Evolutionary conservation across 2,888 invertebrate species (phyloP), one percentile per base, ranked within the genome.

Genomic region (Octonoba sinensis): DNA sequence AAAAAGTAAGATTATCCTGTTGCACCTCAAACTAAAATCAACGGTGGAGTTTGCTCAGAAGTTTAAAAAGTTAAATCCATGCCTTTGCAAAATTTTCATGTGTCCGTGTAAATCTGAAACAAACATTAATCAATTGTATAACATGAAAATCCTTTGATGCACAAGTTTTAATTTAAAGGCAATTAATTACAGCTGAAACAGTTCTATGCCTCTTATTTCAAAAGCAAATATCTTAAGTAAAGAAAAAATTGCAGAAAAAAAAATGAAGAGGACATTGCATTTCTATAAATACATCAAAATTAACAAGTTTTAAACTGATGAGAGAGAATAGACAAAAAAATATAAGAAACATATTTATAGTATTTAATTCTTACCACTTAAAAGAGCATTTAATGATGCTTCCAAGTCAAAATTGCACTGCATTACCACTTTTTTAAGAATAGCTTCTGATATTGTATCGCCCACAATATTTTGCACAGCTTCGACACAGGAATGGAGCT

Each of bases 401-500:
- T 93, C 92, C 56, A 92, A 90, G 88, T 95, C 92, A 88, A 93
- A 96, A 84, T 93, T 91, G 85, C 93, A 90, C 77, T 91, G 91
- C 77, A 96, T 89, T 46, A 95, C 92, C 60, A 93, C 92, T 85
- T 93, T 92, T 22, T 93, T 91, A 70, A 97, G 90, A 69, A 92
- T 90, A 84, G 92, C 91, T 86, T 95, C 94, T 0, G 95, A 91
- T 13, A 93, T 89, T 0, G 93, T 90, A 72, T 95, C 93, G 6
- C 95, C 96, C 67, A 96, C 90, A 11, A 95, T 92, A 87, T 93
- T 93, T 79, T 93, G 92, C 49, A 97, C 91, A 87, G 93, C 93
- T 86, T 96, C 95, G 72, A 96, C 90, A 86, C 96, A 96, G 0
- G 95, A 95, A 87, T 93, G 92, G 1, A 97, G 90, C 87, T 92